Base-by-base conservation (phyloP, 2,888 invertebrate species). In the Clusia tigrina region DNA sequence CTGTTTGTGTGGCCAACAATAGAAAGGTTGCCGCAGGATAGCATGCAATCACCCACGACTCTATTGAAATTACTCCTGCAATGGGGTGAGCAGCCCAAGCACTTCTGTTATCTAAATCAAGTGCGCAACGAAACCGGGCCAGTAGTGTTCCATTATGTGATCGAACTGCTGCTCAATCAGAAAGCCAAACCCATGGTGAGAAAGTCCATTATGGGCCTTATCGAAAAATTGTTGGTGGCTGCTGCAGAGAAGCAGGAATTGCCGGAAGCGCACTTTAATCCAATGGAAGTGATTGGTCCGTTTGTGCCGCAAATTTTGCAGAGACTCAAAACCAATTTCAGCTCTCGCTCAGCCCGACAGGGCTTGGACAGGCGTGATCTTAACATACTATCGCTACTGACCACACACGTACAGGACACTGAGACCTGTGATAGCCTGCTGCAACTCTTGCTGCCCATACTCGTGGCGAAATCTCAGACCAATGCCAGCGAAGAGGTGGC, bases 71-170 rank as follows among this genome's bases (percentile, higher is more conserved):
- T 97, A n/a, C 86, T 96, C 20, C 85, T 88, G 25, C 85, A 87
- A 1, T 97, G 96, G 94, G 90, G 92, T 67, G 87, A 89, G 60
- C 90, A 93, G 82, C 90, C 93, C 0, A 88, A 91, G 81, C 93
- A 91, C 77, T 93, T 91, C 77, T 78, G 86, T 23, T 84, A 94
- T 51, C 84, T 96, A 24, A 87, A 89, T 1, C 91, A 90, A 72
- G 82, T 85, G 71, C 63, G 76, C 1, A 75, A 82, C 0, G 25
- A 63, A 1, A 2, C 57, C 1, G 63, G 64, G 2, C 89, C 87
- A 67, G 86, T 91, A 17, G 72, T 81, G 2, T 83, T 96, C 42
- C 87, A 89, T 10, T 88, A 88, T 48, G 81, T 95, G 25, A 89
- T 95, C 65, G 86, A 88, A 66, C 85, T 96, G 52, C 82, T 96